These are phyloP conservation scores for Catharus fuscescens DNA, from an alignment of 2,113 vertebrate species.

Conservation along the genomic window DNA sequence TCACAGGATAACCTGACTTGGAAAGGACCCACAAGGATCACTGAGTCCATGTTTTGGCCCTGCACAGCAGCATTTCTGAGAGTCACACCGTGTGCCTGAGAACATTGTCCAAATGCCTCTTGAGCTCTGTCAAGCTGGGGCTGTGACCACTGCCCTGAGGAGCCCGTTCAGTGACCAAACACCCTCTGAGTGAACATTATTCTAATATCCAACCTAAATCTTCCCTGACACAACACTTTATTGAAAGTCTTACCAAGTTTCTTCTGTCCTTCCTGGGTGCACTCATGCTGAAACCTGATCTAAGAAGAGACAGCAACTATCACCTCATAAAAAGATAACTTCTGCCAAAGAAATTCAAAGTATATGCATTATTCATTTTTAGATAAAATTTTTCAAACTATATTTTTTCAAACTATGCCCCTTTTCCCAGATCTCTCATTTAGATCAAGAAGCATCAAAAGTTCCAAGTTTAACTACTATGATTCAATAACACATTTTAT, in stretches of 20 bases:
- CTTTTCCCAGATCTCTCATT: neutral
- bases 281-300: neutral
- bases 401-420: neutral
- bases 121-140: neutral
- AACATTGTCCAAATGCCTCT: fast-evolving
- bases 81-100: neutral
- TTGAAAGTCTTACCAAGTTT: neutral
- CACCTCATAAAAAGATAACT: neutral
- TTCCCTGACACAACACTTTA: neutral
- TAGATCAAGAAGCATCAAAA: neutral
- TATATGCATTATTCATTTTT: neutral
- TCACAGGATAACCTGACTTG: neutral
- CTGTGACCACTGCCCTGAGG: no score
- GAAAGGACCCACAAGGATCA: neutral
- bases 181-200: neutral
- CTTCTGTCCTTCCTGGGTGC: neutral
- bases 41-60: fast-evolving
- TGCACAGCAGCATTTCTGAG: neutral
- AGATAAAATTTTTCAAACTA: neutral
- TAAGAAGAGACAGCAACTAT: neutral
- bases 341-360: neutral
- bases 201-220: neutral
- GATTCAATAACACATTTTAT: neutral
- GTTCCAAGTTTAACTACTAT: neutral
- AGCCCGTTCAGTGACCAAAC: neutral